A percentile compares a stretch with the other conserved stretches of the same genome.
Evolutionary conservation across 2,888 invertebrate genomes (phyloP).

Genomic region (Scaptomyza tumidula): DNA sequence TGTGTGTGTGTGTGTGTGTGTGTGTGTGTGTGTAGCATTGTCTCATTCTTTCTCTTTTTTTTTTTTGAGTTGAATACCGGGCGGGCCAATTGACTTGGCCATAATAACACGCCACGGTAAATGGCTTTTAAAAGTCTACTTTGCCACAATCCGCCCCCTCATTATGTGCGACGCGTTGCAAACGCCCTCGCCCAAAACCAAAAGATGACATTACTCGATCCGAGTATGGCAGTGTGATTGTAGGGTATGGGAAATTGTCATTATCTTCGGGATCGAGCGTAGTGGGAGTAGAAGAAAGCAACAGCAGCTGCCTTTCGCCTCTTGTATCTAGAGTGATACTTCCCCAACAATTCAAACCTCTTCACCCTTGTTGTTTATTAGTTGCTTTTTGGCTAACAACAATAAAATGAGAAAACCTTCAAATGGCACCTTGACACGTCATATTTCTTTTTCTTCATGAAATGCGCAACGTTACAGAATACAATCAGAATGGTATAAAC

Average conservation of each 20-base stretch:
- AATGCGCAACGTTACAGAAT: conserved; percentile 76
- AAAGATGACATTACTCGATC: conserved; percentile 61
- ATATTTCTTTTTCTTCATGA: conserved; percentile 62
- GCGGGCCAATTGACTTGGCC: conserved; percentile 76
- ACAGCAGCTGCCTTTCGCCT: conserved; percentile 43
- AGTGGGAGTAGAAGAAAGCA: conserved; percentile 36
- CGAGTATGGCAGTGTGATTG: conserved; percentile 1
- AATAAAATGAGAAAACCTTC: conserved; percentile 41
- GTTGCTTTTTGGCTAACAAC: conserved; percentile 43
- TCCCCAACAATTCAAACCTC: background rate
- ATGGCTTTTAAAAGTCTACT: conserved; percentile 81
- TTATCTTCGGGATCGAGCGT: conserved; percentile 56
- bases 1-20: conserved; percentile 21
- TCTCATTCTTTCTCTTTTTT: conserved; percentile 42
- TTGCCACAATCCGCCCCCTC: conserved; percentile 80
- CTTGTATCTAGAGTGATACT: conserved; percentile 40
- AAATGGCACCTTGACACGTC: conserved; percentile 79
- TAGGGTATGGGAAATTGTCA: conserved; percentile 65
- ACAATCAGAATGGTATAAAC: conserved; percentile 60
- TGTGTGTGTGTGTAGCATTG: conserved; percentile 29
- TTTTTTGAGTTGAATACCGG: conserved; percentile 37
- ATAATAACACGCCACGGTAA: conserved; percentile 77
- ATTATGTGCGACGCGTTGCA: conserved; percentile 80
- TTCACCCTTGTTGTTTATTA: conserved; percentile 29
- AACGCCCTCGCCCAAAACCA: conserved; percentile 65